Evolutionary conservation across 2,888 invertebrate genomes (phyloP), one percentile per base, ranked within the genome.

Genomic region (Xestia sexstrigata): DNA sequence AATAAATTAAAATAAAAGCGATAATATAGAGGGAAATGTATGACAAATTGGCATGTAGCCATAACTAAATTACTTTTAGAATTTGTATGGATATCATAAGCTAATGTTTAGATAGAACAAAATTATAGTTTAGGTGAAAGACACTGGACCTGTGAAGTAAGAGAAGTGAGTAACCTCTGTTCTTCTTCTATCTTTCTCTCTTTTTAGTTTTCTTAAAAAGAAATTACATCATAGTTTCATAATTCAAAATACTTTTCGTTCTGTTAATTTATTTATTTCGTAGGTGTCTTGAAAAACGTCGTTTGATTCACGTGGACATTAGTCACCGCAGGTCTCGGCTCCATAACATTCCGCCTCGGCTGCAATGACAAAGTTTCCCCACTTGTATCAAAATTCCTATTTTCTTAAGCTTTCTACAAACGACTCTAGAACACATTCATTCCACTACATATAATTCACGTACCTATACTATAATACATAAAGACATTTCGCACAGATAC

Each of bases 1-100:
- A 93, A 96, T 96, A 95, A 89, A 95, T 96, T 95, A 95, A 88
- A 90, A 83, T 82, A 87, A 83, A 83, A 86, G 82, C 85, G 75
- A 82, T 84, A 84, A 81, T 82, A 58, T 72, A 76, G 70, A 82
- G 81, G 69, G 83, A 83, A 86, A 83, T 81, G 67, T 77, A 58
- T 47, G 23, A 74, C 74, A 74, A 89, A 89, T 89, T 87, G 81
- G 47, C 66, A 70, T 81, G 66, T 78, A 73, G 65, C 70, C 74
- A 11, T 82, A 85, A 85, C 80, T 68, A 77, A 76, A 68, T 86
- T 78, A 73, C 15, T 68, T 79, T 70, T 9, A 62, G 4, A 42
- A 42, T 81, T 74, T 69, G 26, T 52, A 49, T 42, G 20, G 30
- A 70, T 26, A 52, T n/a, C 13, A 55, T 70, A 52, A n/a, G n/a